These are phyloP conservation scores for Thunnus thynnus DNA, from an alignment of 2,113 vertebrate species.

Conservation along the genomic window DNA sequence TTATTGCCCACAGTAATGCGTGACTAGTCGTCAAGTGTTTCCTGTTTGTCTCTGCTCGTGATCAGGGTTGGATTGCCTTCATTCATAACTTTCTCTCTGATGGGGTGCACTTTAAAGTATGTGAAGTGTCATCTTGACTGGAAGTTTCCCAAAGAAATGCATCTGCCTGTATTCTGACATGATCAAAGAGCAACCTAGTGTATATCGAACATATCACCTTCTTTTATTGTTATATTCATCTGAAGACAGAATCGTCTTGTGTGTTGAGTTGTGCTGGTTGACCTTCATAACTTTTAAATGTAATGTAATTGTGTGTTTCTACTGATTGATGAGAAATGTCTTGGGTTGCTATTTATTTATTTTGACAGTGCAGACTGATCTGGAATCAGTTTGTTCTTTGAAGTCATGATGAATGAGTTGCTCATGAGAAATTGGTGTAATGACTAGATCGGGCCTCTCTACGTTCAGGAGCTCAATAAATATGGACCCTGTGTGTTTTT, in stretches of 20 bases:
- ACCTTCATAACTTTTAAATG: constrained; percentile 49
- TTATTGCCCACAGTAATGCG: neutral
- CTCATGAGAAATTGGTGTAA: neutral
- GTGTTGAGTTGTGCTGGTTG: constrained; percentile 47
- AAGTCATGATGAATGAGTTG: constrained; percentile 39
- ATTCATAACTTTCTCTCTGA: constrained; percentile 59
- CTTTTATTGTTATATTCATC: constrained; percentile 4
- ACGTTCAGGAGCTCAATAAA: constrained; percentile 33
- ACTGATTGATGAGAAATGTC: constrained; percentile 39
- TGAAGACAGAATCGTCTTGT: constrained; percentile 20
- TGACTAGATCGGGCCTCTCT: constrained; percentile 13
- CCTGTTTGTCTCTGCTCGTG: constrained; percentile 49
- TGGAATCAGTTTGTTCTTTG: constrained; percentile 64
- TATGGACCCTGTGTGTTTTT: constrained; percentile 68
- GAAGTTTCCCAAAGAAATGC: constrained; percentile 73
- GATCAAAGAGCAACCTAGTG: constrained; percentile 56
- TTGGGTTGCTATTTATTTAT: constrained; percentile 39
- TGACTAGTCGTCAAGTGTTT: constrained; percentile 1
- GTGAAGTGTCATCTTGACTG: constrained; percentile 54
- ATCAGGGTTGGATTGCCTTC: constrained; percentile 71
- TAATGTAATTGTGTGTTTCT: constrained; percentile 56
- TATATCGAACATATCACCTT: constrained; percentile 57
- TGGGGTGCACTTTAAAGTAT: constrained; percentile 48
- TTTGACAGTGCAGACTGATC: constrained; percentile 58
- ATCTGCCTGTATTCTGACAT: constrained; percentile 68